Percentiles rank a stretch among this genome's conserved stretches.
phyloP scores from a whole-genome alignment of 2,113 vertebrate genomes.

The Recurvirostra avosetta region DNA sequence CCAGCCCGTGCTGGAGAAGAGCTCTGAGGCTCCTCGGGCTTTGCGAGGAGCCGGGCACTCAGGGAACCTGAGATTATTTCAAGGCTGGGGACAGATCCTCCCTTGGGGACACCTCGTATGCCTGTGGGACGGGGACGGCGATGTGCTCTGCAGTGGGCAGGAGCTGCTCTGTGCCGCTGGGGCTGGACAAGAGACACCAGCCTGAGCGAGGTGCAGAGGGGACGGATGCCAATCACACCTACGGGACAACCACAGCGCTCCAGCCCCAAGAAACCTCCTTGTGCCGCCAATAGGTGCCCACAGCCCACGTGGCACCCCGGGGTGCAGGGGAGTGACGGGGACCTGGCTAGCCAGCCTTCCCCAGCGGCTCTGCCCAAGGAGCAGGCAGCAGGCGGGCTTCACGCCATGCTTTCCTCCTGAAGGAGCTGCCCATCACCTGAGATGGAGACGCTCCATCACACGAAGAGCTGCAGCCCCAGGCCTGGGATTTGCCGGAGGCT shows the following conservation, averaged over 20 bases:
- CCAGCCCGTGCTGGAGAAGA: not conserved
- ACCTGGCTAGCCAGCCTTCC: not conserved
- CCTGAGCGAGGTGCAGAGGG: not conserved
- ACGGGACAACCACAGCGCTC: not conserved
- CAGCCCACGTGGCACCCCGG: accelerated
- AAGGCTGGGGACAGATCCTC: not conserved
- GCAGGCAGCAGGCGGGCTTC: not conserved
- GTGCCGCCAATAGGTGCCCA: not conserved
- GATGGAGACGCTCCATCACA: not conserved
- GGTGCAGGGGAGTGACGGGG: accelerated
- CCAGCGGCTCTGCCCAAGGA: not conserved
- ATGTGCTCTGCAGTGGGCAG: not conserved
- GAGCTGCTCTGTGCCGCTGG: not conserved
- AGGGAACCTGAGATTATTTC: not conserved
- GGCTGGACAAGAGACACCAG: not conserved
- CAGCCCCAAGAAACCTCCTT: not conserved
- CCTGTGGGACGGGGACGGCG: accelerated
- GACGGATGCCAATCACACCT: not conserved
- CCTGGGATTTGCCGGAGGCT: not conserved
- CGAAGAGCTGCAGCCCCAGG: not conserved
- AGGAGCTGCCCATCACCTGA: not conserved
- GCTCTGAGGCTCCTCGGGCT: not conserved
- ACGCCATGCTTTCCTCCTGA: accelerated
- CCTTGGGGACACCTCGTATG: accelerated
- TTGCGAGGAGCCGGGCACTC: not conserved